Percentiles rank a stretch among this genome's conserved stretches.
phyloP scores from a whole-genome alignment of 2,797 vertebrate genomes.

The Clarias platycephalus region DNA sequence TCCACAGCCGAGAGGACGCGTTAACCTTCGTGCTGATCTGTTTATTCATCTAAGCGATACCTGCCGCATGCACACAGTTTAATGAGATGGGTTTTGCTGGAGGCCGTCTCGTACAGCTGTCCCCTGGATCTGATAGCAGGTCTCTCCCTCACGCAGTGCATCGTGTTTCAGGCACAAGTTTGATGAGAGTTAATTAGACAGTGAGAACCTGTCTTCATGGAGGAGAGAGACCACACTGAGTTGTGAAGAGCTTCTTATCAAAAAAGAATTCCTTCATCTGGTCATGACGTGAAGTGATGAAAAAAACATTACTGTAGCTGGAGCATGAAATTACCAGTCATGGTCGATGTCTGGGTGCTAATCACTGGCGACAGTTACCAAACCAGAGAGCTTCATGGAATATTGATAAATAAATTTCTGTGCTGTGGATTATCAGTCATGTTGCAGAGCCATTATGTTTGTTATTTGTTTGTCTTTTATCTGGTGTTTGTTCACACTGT shows the following conservation, averaged over 20 bases:
- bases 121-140: not conserved
- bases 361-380: not conserved
- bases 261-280: not conserved
- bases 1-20: not conserved
- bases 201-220: not conserved
- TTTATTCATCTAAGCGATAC: not conserved
- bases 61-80: too few relatives aligned
- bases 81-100: not conserved
- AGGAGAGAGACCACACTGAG: not conserved
- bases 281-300: not conserved
- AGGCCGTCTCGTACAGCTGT: not conserved
- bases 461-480: not conserved
- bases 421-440: not conserved
- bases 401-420: not conserved
- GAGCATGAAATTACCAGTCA: constrained; percentile 38
- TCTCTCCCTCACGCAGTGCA: not conserved
- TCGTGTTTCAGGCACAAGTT: not conserved
- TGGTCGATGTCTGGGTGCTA: constrained; percentile 3
- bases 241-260: not conserved
- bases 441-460: not conserved
- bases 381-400: not conserved
- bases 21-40: not conserved
- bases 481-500: not conserved
- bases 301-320: not conserved
- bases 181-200: constrained; percentile 11